Base-by-base conservation (phyloP, 35 echinoderm and acorn worm genomes). In the Chiridota heheva region DNA sequence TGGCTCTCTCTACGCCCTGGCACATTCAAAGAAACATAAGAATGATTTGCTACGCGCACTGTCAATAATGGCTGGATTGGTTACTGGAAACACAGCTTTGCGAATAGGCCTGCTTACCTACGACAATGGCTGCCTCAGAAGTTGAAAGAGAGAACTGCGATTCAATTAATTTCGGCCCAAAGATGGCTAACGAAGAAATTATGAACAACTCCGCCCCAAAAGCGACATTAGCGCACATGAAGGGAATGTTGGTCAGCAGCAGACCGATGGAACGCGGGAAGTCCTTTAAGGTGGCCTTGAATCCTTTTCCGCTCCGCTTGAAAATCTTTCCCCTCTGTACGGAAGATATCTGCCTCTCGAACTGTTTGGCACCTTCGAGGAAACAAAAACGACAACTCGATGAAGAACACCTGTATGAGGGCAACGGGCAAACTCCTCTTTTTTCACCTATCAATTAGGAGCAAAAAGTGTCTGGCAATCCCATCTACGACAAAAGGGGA, bases 151-250 rank as follows among this genome's bases (percentile, higher is more conserved):
- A 81, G 43, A 96, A 96, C 82, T 90, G 88, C 6, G 92, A 86
- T 46, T 96, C 92, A 7, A 96, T 67, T 63, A 90, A 96, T 58
- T 96, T 96, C 20, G 92, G 92, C 20, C 87, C 88, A 43, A 96
- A 96, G 0, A 82, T 84, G 24, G 92, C 76, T 15, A 96, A 49
- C 47, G 68, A 90, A 10, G 87, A 64, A 4, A 96, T 42, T n/a
- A 96, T 90, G 41, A 90, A 86, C 56, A 78, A 96, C 53, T 96
- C 92, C 2, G 77, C 77, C 15, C 69, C 84, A 27, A 77, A 60
- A 13, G 58, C 88, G 2, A 90, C 44, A 41, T 81, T 86, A 30
- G 82, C 73, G 30, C 69, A 82, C 82, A 96, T 73, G 35, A 68
- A 90, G 24, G 92, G 88, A 2, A 55, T 17, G 67, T 96, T 96